phyloP scores from a whole-genome alignment of 2,888 invertebrate genomes.

The Hypomecis punctinalis region DNA sequence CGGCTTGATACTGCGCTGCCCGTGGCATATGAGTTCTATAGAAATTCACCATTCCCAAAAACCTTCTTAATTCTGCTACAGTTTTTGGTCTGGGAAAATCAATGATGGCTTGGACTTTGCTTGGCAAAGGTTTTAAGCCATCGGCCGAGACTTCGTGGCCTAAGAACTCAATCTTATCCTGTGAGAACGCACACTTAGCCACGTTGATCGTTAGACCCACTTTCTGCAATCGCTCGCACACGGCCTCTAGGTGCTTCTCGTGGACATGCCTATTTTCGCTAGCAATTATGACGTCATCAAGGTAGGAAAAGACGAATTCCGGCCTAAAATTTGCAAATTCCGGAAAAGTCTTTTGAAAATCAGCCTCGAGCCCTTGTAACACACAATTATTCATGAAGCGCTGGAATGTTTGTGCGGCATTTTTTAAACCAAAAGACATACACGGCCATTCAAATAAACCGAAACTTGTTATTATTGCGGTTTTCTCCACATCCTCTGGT shows the following conservation, averaged over 20 bases:
- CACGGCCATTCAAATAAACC: conserved; percentile 36
- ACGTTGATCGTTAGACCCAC: conserved; percentile 19
- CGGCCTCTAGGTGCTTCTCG: conserved; percentile 9
- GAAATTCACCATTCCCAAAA: conserved; percentile 29
- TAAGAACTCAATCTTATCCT: conserved; percentile 18
- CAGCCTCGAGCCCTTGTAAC: conserved; percentile 54
- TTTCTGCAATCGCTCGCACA: conserved; percentile 13
- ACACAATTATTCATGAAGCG: conserved; percentile 43
- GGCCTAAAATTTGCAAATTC: neutral
- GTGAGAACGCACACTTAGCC: conserved; percentile 19
- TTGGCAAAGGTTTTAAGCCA: conserved; percentile 1
- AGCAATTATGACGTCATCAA: conserved; percentile 16
- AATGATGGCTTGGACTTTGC: conserved; percentile 8
- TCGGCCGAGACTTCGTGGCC: conserved; percentile 14
- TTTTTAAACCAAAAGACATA: conserved; percentile 4
- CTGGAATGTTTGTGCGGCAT: conserved; percentile 6
- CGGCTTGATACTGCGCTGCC: conserved; percentile 13
- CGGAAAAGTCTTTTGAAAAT: conserved; percentile 26
- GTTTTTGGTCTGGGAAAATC: conserved; percentile 19
- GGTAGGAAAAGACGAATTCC: conserved; percentile 11
- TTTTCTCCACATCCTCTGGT: conserved; percentile 2
- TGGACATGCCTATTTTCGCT: conserved; percentile 1
- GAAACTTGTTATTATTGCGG: conserved; percentile 28
- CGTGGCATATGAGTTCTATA: conserved; percentile 24
- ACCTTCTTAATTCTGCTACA: conserved; percentile 16